Base-by-base conservation (phyloP, 2,888 invertebrate species). In the Pandemis corylana region DNA sequence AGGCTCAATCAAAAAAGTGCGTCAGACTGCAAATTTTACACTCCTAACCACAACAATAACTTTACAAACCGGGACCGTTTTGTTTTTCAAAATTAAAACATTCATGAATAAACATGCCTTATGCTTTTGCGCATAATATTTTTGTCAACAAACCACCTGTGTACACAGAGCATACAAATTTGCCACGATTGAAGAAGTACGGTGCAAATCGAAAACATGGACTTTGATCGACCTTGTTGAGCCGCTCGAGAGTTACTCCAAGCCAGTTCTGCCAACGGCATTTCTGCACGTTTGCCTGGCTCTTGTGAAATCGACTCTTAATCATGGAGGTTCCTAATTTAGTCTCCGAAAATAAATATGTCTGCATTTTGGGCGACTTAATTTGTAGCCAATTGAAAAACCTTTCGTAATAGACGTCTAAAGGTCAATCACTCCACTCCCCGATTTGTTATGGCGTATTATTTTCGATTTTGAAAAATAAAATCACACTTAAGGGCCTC, bases 171-270 rank as follows among this genome's bases (percentile, higher is more conserved):
- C 20, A 68, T 59, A 64, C 63, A 56, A 67, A 20, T 36, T 61
- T 36, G 20, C n/a, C 49, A 63, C n/a, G 20, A 46, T 65, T 69
- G 20, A 59, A 59, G 65, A 65, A 44, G 28, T 53, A 69, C 56
- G 20, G 20, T 56, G 20, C 59, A 82, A 81, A 82, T 80, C 78
- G 78, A 78, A 78, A 75, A 36, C 28, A 65, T 87, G 91, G 89
- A 92, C 92, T 92, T 92, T 88, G 91, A 28, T 68, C 90, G 87
- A 81, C 92, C 92, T 91, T 90, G 87, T 79, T 80, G 80, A 80
- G 81, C 61, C 44, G 51, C 81, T 82, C 56, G 56, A 56, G 56
- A 56, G 20, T 56, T 9, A 15, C 2, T 56, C 7, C 10, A 56
- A 68, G 71, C 71, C 71, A 53, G 74, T 73, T 59, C n/a, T 42